These are phyloP conservation scores for Drosophila paulistorum DNA, from an alignment of 1,140 invertebrate genomes.

Conservation along the genomic window DNA sequence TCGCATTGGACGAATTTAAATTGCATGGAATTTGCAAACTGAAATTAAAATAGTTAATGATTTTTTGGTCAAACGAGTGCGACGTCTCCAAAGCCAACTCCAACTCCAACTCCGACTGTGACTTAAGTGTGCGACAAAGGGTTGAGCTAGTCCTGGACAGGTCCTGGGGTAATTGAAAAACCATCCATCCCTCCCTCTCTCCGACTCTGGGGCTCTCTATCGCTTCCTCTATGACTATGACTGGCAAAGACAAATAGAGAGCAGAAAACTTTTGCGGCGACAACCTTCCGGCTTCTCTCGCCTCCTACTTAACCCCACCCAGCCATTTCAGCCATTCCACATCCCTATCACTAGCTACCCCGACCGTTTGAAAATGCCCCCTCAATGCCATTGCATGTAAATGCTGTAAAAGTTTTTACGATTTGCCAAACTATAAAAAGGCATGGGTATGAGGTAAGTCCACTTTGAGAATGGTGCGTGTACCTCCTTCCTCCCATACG, in stretches of 20 bases:
- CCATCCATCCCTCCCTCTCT: slow-evolving; percentile 31
- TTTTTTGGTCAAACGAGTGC: slow-evolving; percentile 73
- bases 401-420: slow-evolving; percentile 80
- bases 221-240: slow-evolving; percentile 1
- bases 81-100: slow-evolving; percentile 38
- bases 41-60: slow-evolving; percentile 81
- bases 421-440: slow-evolving; percentile 79
- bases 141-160: background rate
- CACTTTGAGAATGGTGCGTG: background rate
- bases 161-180: slow-evolving; percentile 68
- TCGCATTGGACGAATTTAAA: slow-evolving; percentile 64
- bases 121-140: slow-evolving; percentile 17
- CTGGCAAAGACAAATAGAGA: slow-evolving; percentile 66
- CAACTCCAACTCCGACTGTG: background rate
- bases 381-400: slow-evolving; percentile 60
- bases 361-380: background rate
- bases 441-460: slow-evolving; percentile 1
- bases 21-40: slow-evolving; percentile 79
- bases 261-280: slow-evolving; percentile 73
- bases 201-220: background rate
- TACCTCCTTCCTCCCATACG: background rate
- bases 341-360: background rate
- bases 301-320: background rate
- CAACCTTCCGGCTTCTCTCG: slow-evolving; percentile 56
- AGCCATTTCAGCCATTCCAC: background rate